These are phyloP conservation scores for Scarus forsteni DNA, from an alignment of 2,797 vertebrate species.

Conservation along the genomic window DNA sequence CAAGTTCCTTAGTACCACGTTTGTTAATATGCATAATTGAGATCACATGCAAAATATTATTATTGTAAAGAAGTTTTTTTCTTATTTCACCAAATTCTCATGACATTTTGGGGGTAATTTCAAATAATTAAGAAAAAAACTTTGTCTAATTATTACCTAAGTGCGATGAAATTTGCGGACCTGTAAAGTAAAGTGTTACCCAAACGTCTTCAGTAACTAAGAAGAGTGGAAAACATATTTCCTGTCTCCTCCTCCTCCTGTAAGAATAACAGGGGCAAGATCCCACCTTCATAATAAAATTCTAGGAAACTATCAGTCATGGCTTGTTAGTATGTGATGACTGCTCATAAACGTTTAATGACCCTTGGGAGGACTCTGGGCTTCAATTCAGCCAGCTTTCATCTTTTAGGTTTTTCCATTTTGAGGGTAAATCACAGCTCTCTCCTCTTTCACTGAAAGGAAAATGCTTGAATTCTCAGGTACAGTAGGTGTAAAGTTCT, in stretches of 20 bases:
- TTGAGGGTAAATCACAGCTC: constrained; percentile 17
- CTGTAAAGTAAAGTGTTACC: too few species aligned
- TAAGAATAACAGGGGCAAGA: constrained; percentile 18
- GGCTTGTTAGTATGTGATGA: constrained; percentile 39
- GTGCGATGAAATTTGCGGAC: neutral
- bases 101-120: too few species aligned
- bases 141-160: too few species aligned
- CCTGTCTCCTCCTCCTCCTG: neutral
- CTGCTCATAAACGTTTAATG: constrained; percentile 20
- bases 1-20: too few species aligned
- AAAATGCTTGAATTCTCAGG: constrained; percentile 26
- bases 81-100: too few species aligned
- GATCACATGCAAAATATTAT: too few species aligned
- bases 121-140: too few species aligned
- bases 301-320: constrained; percentile 41
- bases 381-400: constrained; percentile 26
- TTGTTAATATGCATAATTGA: too few species aligned
- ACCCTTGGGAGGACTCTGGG: constrained; percentile 16
- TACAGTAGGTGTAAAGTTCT: constrained; percentile 20
- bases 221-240: constrained; percentile 17
- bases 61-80: too few species aligned
- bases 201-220: neutral
- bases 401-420: constrained; percentile 14
- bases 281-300: constrained; percentile 33
- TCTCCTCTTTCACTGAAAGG: constrained; percentile 11